Conservation (phyloP, 37 sponge, comb jelly and placozoan species). For the Agelas oroides region DNA sequence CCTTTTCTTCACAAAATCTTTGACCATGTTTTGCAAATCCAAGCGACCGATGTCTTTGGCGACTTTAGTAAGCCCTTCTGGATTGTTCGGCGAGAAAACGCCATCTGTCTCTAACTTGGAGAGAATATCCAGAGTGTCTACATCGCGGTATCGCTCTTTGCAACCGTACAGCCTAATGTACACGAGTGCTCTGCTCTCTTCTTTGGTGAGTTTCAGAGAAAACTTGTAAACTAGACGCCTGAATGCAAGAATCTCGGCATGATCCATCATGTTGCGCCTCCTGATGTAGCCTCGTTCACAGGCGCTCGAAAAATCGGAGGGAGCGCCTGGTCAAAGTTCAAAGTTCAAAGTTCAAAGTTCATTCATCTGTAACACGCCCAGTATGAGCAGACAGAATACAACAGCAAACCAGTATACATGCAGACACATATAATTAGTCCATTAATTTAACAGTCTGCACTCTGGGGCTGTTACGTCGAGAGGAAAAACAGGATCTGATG, state of each 20-base stretch:
- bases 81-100: conserved; percentile 13
- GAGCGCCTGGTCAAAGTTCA: no score
- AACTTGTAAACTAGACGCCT: conserved; percentile 23
- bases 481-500: no score
- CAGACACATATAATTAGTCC: no score
- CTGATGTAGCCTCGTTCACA: no score
- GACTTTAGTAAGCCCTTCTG: conserved; percentile 42
- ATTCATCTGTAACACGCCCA: no score
- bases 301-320: no score
- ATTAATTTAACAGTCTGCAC: no score
- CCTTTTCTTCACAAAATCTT: conserved; percentile 28
- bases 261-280: neutral
- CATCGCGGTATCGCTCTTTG: conserved; percentile 11
- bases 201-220: conserved; percentile 13
- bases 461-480: no score
- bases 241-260: conserved; percentile 18
- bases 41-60: conserved; percentile 40
- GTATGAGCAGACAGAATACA: no score
- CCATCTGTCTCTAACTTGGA: conserved; percentile 40
- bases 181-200: conserved; percentile 9
- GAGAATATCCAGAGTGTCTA: conserved; percentile 1
- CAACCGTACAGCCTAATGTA: conserved; percentile 20
- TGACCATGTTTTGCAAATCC: conserved; percentile 26
- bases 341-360: no score
- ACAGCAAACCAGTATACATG: no score